These are phyloP conservation scores for Pasiphila rectangulata DNA, from an alignment of 2,888 invertebrate species.

Conservation along the genomic window DNA sequence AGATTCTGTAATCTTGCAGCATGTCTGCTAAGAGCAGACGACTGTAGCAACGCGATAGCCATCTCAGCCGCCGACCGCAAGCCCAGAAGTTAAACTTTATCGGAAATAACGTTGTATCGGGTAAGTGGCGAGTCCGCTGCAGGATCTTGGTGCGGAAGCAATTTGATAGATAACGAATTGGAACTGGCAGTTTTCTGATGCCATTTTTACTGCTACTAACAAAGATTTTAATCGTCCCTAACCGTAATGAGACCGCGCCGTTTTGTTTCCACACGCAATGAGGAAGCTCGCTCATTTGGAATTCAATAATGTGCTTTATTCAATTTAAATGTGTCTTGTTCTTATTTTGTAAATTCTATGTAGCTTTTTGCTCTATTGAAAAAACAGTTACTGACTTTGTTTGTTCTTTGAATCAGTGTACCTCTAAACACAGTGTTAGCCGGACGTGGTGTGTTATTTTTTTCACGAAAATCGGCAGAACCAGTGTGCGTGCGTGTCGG, in stretches of 20 bases:
- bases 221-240: background rate
- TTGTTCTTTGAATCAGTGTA: too few species aligned
- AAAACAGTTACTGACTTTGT: too few species aligned
- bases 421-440: too few species aligned
- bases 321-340: too few species aligned
- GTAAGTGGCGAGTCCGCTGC: slow-evolving; percentile 15
- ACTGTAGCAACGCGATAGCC: slow-evolving; percentile 3
- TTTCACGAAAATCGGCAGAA: too few species aligned
- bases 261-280: too few species aligned
- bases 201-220: background rate
- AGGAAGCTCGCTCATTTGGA: too few species aligned
- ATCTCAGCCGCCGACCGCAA: slow-evolving; percentile 13
- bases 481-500: too few species aligned
- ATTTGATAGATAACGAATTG: slow-evolving; percentile 22
- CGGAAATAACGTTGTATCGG: slow-evolving; percentile 14
- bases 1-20: background rate
- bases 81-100: slow-evolving; percentile 18
- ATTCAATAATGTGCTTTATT: too few species aligned
- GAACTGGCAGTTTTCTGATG: slow-evolving; percentile 4
- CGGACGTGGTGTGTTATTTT: too few species aligned
- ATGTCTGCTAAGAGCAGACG: background rate
- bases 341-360: too few species aligned
- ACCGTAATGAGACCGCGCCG: background rate
- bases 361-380: too few species aligned
- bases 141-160: slow-evolving; percentile 21